phyloP scores from a whole-genome alignment of 2,113 vertebrate genomes.

The Odocoileus virginianus region DNA sequence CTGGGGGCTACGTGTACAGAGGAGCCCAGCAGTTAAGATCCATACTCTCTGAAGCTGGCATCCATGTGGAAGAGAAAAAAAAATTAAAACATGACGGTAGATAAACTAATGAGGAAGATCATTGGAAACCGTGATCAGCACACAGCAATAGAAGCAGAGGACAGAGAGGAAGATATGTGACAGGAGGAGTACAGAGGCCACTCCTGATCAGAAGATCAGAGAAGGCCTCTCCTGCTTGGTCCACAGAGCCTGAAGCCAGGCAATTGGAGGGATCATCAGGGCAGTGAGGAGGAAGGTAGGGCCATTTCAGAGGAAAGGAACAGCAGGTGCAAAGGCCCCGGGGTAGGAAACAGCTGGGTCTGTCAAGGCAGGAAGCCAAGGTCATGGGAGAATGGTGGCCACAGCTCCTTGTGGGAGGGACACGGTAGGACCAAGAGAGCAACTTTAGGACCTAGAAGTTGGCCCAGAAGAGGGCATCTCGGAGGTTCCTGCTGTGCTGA shows the following conservation, averaged over 20 bases:
- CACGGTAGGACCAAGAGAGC: not conserved
- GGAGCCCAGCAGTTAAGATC: not conserved
- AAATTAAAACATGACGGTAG: not conserved
- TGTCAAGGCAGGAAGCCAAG: not conserved
- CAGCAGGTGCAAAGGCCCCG: not conserved
- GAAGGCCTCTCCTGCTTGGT: not conserved
- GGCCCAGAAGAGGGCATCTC: not conserved
- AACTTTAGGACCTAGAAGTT: not conserved
- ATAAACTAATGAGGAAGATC: not conserved
- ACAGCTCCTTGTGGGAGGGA: not conserved
- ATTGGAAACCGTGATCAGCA: not conserved
- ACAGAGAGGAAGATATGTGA: not conserved
- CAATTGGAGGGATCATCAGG: not conserved
- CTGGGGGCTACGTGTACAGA: not conserved
- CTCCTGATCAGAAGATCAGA: not conserved
- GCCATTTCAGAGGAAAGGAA: not conserved
- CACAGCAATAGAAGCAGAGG: not conserved
- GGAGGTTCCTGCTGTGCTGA: not conserved
- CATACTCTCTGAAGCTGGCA: no score
- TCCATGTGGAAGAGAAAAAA: not conserved
- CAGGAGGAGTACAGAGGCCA: not conserved
- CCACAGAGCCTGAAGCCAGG: not conserved
- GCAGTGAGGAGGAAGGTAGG: not conserved
- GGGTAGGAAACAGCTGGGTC: accelerated
- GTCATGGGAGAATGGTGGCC: not conserved